These are phyloP conservation scores for Myiagra hebetior DNA, from an alignment of 2,113 vertebrate genomes.

Conservation along the genomic window DNA sequence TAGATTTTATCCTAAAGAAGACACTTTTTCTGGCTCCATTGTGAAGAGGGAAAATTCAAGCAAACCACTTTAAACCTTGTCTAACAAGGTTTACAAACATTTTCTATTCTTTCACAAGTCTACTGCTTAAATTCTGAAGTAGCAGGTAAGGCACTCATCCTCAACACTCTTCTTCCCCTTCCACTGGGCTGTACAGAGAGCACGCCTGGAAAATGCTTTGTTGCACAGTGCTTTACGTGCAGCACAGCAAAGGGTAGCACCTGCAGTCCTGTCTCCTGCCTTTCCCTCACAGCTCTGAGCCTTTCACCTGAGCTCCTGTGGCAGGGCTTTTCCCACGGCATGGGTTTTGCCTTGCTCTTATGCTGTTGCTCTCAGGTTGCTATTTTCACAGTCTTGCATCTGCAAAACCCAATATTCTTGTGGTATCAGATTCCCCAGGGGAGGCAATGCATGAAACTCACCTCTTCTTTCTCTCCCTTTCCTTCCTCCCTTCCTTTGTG, in stretches of 20 bases:
- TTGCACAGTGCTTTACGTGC: not conserved
- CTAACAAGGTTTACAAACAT: not conserved
- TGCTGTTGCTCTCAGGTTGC: not conserved
- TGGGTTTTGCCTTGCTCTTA: not conserved
- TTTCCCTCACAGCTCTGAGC: not conserved
- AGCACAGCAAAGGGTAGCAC: not conserved
- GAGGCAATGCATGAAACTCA: not conserved
- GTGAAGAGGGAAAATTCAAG: not conserved
- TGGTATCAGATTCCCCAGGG: not conserved
- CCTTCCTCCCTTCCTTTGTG: not conserved
- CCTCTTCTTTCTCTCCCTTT: not conserved
- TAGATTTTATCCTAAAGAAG: not conserved
- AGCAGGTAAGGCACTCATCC: not conserved
- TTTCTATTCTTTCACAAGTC: not conserved
- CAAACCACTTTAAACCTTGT: not conserved
- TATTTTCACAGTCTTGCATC: not conserved
- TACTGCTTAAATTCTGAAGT: not conserved
- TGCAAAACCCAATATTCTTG: not conserved
- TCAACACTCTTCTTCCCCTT: not conserved
- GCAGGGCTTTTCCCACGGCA: not conserved
- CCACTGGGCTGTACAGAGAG: not conserved
- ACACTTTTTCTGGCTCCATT: not conserved
- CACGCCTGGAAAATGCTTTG: not conserved
- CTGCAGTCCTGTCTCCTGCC: not conserved
- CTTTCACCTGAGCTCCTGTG: not conserved